Evolutionary conservation across 2,797 vertebrate species (phyloP).

Genomic region (Capromys pilorides): DNA sequence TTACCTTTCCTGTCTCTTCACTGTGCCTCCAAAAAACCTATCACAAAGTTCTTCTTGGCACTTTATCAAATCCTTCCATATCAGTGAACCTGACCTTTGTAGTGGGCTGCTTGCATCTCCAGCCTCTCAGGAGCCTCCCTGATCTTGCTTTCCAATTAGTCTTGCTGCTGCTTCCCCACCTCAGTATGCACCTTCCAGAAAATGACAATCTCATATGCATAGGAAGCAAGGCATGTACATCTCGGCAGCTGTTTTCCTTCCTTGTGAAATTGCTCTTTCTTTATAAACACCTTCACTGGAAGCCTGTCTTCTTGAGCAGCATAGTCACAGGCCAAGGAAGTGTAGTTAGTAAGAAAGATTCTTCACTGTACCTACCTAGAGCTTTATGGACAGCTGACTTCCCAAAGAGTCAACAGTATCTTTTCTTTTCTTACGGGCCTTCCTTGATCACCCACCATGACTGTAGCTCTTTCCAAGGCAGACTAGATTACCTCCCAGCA

Average conservation of each 20-base stretch:
- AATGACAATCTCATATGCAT: constrained; percentile 96
- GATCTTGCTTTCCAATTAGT: constrained; percentile 96
- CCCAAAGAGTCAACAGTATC: constrained; percentile 94
- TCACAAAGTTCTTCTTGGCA: constrained; percentile 91
- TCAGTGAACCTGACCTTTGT: constrained; percentile 97
- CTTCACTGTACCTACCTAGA: constrained; percentile 93
- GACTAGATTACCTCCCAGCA: constrained; percentile 95
- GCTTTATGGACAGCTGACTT: constrained; percentile 96
- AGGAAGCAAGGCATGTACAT: constrained; percentile 94
- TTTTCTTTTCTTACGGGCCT: constrained; percentile 95
- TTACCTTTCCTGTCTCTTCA: too few species aligned
- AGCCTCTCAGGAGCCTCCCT: constrained; percentile 97
- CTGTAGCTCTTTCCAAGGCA: constrained; percentile 94
- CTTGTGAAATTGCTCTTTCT: constrained; percentile 95
- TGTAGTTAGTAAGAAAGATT: constrained; percentile 88
- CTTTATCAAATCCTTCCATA: constrained; percentile 96
- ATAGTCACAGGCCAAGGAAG: constrained; percentile 88
- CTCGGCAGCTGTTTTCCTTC: constrained; percentile 94
- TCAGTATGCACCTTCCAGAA: constrained; percentile 97
- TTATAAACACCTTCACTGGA: constrained; percentile 93
- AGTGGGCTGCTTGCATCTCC: constrained; percentile 93
- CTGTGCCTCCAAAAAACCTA: too few species aligned
- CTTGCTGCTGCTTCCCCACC: constrained; percentile 97
- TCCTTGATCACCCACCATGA: constrained; percentile 95
- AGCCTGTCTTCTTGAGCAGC: constrained; percentile 95